Percentiles rank a stretch among this genome's conserved stretches.
phyloP scores from a whole-genome alignment of 2,888 invertebrate species.

The Dorcus parallelipipedus region DNA sequence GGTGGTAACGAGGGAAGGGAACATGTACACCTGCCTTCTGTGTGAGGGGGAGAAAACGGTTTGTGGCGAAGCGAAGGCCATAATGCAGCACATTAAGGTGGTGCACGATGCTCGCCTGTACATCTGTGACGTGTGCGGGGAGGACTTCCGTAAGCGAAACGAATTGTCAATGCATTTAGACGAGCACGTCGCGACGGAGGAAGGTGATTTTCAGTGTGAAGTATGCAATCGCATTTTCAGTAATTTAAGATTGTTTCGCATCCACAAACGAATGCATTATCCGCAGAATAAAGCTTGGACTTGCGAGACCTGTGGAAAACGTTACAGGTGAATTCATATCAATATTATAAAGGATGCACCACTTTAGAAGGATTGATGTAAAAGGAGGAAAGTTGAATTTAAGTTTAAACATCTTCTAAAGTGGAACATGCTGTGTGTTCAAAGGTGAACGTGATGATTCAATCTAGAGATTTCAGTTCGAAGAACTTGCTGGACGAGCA shows the following conservation, averaged over 20 bases:
- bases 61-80: constrained; percentile 56
- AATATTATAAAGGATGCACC: not conserved
- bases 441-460: too few relatives aligned
- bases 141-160: constrained; percentile 61
- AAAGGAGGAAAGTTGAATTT: too few relatives aligned
- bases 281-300: constrained; percentile 60
- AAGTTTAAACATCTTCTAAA: too few relatives aligned
- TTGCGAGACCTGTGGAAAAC: constrained; percentile 64
- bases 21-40: constrained; percentile 55
- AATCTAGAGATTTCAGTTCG: constrained; percentile 49
- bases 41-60: constrained; percentile 49
- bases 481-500: constrained; percentile 70
- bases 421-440: too few relatives aligned
- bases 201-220: constrained; percentile 63
- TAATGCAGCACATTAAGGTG: constrained; percentile 60
- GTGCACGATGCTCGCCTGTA: constrained; percentile 63
- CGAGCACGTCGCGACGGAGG: constrained; percentile 59
- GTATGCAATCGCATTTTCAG: constrained; percentile 61
- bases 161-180: constrained; percentile 64
- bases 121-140: constrained; percentile 68
- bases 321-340: constrained; percentile 52
- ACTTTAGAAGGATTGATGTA: not conserved
- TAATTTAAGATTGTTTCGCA: constrained; percentile 58
- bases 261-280: constrained; percentile 64
- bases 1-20: constrained; percentile 43